A percentile compares a stretch with the other conserved stretches of the same genome.
Conservation (phyloP, 2,113 vertebrate genomes). For the Alethe diademata region DNA sequence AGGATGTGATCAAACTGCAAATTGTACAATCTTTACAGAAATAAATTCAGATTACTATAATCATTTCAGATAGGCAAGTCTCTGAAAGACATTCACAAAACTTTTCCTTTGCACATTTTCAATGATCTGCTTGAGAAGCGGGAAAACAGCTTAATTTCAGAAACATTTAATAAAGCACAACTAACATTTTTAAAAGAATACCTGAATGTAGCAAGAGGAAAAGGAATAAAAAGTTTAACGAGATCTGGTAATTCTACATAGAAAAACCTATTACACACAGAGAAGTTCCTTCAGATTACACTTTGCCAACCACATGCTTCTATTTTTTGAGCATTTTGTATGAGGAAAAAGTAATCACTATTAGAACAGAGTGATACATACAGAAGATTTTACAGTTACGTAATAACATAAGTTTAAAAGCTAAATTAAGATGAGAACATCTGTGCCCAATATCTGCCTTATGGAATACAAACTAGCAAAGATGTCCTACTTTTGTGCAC, state of each 20-base stretch:
- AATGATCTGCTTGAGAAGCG: background rate
- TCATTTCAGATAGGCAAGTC: background rate
- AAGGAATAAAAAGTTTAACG: background rate
- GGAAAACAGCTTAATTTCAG: background rate
- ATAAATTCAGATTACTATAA: background rate
- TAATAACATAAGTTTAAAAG: background rate
- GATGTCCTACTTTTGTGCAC: background rate
- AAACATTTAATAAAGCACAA: background rate
- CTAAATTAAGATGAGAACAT: constrained; percentile 10
- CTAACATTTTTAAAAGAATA: background rate
- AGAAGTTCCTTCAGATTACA: background rate
- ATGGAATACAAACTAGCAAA: background rate
- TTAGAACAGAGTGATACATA: background rate
- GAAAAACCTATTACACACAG: background rate
- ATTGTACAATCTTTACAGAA: background rate
- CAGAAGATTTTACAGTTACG: constrained; percentile 3
- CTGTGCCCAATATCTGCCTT: background rate
- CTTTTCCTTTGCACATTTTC: background rate
- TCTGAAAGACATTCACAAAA: background rate
- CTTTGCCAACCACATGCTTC: background rate
- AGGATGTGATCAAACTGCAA: background rate
- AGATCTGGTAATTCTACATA: background rate
- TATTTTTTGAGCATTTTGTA: background rate
- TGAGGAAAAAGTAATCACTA: background rate
- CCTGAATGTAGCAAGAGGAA: background rate